A percentile compares a stretch with the other conserved stretches of the same genome.
Evolutionary conservation across 37 sponge, comb jelly and placozoan species (phyloP).

Genomic region (Amphimedon queenslandica): DNA sequence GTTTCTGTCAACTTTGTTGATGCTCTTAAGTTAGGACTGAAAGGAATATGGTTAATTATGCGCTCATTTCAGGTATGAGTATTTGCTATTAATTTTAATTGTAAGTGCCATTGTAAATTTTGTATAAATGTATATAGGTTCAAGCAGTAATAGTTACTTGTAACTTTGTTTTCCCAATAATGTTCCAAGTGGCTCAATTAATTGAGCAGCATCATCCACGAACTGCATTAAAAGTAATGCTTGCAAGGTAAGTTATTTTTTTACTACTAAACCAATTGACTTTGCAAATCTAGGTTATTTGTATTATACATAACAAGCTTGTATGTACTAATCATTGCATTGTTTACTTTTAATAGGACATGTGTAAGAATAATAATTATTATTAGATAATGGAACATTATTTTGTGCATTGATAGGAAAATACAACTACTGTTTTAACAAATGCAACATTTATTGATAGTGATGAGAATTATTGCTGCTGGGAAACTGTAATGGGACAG

Average conservation of each 20-base stretch:
- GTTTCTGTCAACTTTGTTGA: not conserved
- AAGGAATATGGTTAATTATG: conserved; percentile 42
- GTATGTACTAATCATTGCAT: conserved; percentile 60
- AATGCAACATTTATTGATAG: no score
- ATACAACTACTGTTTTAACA: no score
- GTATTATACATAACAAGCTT: conserved; percentile 59
- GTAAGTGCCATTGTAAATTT: not conserved
- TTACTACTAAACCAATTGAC: no score
- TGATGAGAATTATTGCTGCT: conserved; percentile 42
- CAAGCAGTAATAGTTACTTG: conserved; percentile 52
- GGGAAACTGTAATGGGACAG: conserved; percentile 76
- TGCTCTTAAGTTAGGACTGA: not conserved
- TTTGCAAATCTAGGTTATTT: conserved; percentile 40
- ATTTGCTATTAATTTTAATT: not conserved
- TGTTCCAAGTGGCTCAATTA: conserved; percentile 30
- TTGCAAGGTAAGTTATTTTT: conserved; percentile 45
- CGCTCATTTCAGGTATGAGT: conserved; percentile 63
- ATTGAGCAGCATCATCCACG: conserved; percentile 69
- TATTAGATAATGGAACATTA: no score
- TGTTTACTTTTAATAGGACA: conserved; percentile 37
- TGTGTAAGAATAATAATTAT: no score
- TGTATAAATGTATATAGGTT: conserved; percentile 17
- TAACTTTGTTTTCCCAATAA: conserved; percentile 47
- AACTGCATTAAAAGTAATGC: conserved; percentile 65
- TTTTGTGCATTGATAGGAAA: no score